Base-by-base conservation (phyloP, 2,113 vertebrate genomes). In the Entelurus aequoreus region DNA sequence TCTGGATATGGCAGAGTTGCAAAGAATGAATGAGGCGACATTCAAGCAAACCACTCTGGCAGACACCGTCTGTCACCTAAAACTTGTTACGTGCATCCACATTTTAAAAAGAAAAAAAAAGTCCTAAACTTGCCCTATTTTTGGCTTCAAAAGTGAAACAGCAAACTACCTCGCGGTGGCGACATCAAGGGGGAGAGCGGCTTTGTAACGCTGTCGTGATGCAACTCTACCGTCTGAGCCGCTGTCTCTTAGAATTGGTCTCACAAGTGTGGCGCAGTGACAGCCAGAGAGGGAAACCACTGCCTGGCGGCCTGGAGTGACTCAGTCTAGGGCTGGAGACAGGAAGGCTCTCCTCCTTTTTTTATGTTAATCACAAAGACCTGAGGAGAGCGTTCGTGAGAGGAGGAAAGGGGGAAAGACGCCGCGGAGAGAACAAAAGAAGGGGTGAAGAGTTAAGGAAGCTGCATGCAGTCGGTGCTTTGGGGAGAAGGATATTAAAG, bases 401-500 rank as follows among this genome's bases (percentile, higher is more conserved):
- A 12, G 48, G 50, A 75, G 63, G 72, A 44, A 8, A 44, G 49
- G 58, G 48, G 66, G 67, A 65, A 67, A 58, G 67, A 69, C 59
- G 66, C 49, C 15, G 51, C 55, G 59, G 74, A 44, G 62, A 79
- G 74, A 83, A 80, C 81, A 79, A 82, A 80, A 67, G 69, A 54
- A 66, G 16, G 61, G 79, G 77, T 78, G 74, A 83, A 58, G 68
- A 82, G 80, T 85, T 81, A 70, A 83, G 68, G 57, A 75, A 83
- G 78, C 78, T 54, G 38, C 9, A 11, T 42, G 68, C 62, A 79
- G 81, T 61, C 73, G 10, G 66, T 44, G 79, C 70, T 83, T 80
- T 79, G 75, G 78, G 76, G 76, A 67, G 75, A 76, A 69, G 75
- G 78, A 83, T 84, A 84, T 85, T 75, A 82, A 80, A 84, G 66